Conservation (phyloP, 2,113 vertebrate species). For the Cariama cristata region DNA sequence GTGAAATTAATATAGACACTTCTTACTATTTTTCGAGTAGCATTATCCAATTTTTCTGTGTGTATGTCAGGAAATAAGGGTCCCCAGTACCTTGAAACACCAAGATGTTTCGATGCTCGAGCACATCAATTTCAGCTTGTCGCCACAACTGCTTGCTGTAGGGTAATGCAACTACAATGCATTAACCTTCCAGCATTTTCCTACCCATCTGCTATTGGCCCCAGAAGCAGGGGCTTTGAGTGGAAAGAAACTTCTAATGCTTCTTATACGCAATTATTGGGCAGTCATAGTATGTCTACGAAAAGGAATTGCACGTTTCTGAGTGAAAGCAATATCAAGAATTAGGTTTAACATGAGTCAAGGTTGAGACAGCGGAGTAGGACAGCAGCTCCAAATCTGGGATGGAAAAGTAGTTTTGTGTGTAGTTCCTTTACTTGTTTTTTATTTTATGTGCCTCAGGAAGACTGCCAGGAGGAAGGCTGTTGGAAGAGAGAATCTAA, state of each 20-base stretch:
- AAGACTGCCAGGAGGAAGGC: background rate
- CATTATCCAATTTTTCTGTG: background rate
- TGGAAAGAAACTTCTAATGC: background rate
- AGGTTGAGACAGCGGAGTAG: background rate
- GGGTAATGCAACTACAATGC: background rate
- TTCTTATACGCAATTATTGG: background rate
- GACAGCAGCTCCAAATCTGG: background rate
- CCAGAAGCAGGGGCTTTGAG: fast-evolving
- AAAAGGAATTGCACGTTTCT: background rate
- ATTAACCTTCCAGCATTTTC: background rate
- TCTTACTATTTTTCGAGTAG: background rate
- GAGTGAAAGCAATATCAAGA: background rate
- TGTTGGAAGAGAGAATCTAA: background rate
- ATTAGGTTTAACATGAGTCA: background rate
- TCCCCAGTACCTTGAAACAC: background rate
- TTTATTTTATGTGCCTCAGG: background rate
- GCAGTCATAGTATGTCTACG: fast-evolving
- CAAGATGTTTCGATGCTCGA: fast-evolving
- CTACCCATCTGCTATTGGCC: no score
- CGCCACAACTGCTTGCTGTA: background rate
- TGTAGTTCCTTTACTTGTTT: background rate
- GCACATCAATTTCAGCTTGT: background rate
- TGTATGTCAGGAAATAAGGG: background rate
- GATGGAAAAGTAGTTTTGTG: background rate
- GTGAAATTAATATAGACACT: background rate